phyloP scores from a whole-genome alignment of 2,113 vertebrate genomes.

The Macroglossus sobrinus region DNA sequence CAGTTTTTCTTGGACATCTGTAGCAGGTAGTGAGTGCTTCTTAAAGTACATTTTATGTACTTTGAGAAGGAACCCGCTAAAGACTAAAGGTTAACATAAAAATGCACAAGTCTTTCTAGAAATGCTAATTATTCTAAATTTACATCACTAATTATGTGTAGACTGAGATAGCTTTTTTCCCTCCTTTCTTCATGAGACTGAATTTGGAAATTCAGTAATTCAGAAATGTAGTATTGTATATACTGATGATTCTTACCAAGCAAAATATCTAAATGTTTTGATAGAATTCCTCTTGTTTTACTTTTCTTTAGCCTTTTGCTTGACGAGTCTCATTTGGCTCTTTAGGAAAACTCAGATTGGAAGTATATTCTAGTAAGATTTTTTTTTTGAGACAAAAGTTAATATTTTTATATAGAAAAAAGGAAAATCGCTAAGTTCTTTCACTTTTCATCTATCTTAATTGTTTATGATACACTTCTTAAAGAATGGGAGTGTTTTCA shows the following conservation, averaged over 20 bases:
- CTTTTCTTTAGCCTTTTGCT: neutral
- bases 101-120: conserved; percentile 72
- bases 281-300: neutral
- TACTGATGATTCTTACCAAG: neutral
- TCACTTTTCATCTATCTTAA: neutral
- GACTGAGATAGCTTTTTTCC: neutral
- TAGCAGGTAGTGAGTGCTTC: conserved; percentile 86
- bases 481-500: neutral
- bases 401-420: neutral
- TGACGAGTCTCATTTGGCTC: neutral
- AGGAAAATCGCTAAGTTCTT: neutral
- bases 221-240: neutral
- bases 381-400: neutral
- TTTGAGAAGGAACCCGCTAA: conserved; percentile 80
- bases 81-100: conserved; percentile 80
- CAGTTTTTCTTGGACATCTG: conserved; percentile 86
- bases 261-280: neutral
- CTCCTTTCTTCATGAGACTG: neutral
- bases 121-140: conserved; percentile 73
- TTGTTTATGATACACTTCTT: neutral
- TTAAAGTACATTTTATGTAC: conserved; percentile 84
- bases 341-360: conserved; percentile 17
- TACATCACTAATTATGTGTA: conserved; percentile 67
- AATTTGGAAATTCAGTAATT: conserved; percentile 34
- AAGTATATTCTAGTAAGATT: neutral